Evolutionary conservation across 2,888 invertebrate genomes (phyloP), one percentile per base, ranked within the genome.

Genomic region (Odontocolon sp.): DNA sequence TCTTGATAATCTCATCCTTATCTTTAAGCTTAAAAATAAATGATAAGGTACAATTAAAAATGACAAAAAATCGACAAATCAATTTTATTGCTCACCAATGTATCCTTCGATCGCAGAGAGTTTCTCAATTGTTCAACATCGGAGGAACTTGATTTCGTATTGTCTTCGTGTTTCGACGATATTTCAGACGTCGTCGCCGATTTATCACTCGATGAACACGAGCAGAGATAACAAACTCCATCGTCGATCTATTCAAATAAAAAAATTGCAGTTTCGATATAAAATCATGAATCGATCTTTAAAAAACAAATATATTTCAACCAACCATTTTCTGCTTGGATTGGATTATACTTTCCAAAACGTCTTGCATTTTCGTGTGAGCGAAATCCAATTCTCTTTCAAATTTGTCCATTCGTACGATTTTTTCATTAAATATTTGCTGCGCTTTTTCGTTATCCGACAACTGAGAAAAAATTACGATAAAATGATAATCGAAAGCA

Each of bases 341-440:
- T 33, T 72, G 56, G 38, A 83, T 76, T 59, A 88, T 87, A 45
- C 68, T 81, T 78, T 89, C 88, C 18, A 88, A 81, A 28, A 84
- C 76, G 47, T 87, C 85, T 80, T 89, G 88, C 88, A 90, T 88
- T 79, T 85, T 87, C 11, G 84, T 85, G 36, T 89, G 87, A 23
- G 87, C 84, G 64, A 79, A 81, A 78, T 90, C 88, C 47, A 89
- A 56, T 82, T 90, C 87, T 56, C 78, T 81, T 73, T 90, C 88
- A 9, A 88, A 79, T 76, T 86, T 88, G 68, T 85, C 83, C 6
- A 90, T 78, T 45, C 80, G 83, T 47, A 83, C 74, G 50, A 82
- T 81, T 28, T 80, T 85, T 67, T 88, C 84, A 2, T 68, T 73
- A 54, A 86, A 85, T 2, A 78, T 81, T 11, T 83, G 82, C 69